Evolutionary conservation across 2,113 vertebrate genomes (phyloP).

Genomic region (Hemiprocne comata): DNA sequence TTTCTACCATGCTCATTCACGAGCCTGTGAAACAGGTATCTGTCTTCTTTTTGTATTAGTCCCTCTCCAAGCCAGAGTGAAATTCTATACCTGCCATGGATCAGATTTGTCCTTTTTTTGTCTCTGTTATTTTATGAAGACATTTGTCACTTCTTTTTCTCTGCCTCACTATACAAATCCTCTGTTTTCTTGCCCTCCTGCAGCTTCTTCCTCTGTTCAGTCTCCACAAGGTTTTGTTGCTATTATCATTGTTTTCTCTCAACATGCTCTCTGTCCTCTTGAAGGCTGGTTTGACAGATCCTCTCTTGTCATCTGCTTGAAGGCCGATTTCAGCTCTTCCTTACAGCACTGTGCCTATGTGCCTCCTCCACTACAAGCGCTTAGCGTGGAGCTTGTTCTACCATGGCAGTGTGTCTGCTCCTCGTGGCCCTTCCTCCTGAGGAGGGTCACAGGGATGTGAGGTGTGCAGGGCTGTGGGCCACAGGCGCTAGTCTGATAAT

Average conservation of each 20-base stretch:
- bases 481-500: background rate
- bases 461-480: background rate
- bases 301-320: conserved; percentile 13
- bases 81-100: background rate
- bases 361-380: background rate
- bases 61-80: background rate
- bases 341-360: background rate
- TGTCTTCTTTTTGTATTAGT: background rate
- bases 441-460: background rate
- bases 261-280: conserved; percentile 28
- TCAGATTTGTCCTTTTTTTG: background rate
- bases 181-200: conserved; percentile 6
- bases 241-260: conserved; percentile 23
- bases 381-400: background rate
- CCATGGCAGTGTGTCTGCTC: background rate
- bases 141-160: background rate
- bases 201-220: conserved; percentile 31
- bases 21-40: background rate
- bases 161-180: background rate
- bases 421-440: rapidly evolving
- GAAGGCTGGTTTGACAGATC: conserved; percentile 47
- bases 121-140: background rate
- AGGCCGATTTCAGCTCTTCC: conserved; percentile 25
- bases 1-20: background rate
- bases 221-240: conserved; percentile 19